These are phyloP conservation scores for Triops cancriformis DNA, from an alignment of 1,140 invertebrate genomes.

Conservation along the genomic window DNA sequence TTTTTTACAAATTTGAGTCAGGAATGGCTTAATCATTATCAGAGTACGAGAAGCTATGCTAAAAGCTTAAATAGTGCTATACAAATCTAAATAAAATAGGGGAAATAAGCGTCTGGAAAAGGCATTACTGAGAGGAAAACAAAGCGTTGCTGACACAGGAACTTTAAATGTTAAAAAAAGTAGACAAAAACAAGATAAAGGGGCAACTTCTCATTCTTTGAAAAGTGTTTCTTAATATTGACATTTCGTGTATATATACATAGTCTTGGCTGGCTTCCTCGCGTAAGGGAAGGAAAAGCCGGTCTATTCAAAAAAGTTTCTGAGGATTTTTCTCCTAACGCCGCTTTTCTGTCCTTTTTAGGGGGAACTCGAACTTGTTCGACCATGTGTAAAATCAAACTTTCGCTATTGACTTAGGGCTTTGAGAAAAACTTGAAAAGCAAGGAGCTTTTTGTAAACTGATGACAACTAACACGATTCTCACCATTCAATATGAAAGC, in stretches of 20 bases:
- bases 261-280: not conserved
- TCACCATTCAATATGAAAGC: not conserved
- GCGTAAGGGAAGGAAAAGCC: not conserved
- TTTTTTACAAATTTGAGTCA: no score
- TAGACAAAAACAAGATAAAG: not conserved
- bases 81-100: no score
- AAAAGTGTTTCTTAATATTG: slow-evolving; percentile 1
- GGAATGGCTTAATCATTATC: no score
- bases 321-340: not conserved
- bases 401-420: not conserved
- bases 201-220: not conserved
- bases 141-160: not conserved
- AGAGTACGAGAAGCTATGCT: no score
- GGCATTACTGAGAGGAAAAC: no score
- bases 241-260: not conserved
- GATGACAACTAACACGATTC: not conserved
- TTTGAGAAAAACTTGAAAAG: not conserved
- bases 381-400: not conserved
- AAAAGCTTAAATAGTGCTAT: no score
- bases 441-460: not conserved
- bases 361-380: not conserved
- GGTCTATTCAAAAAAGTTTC: not conserved
- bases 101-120: no score
- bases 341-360: not conserved
- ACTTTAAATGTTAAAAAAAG: not conserved